These are phyloP conservation scores for Puntigrus tetrazona DNA, from an alignment of 2,113 vertebrate genomes.

Conservation along the genomic window DNA sequence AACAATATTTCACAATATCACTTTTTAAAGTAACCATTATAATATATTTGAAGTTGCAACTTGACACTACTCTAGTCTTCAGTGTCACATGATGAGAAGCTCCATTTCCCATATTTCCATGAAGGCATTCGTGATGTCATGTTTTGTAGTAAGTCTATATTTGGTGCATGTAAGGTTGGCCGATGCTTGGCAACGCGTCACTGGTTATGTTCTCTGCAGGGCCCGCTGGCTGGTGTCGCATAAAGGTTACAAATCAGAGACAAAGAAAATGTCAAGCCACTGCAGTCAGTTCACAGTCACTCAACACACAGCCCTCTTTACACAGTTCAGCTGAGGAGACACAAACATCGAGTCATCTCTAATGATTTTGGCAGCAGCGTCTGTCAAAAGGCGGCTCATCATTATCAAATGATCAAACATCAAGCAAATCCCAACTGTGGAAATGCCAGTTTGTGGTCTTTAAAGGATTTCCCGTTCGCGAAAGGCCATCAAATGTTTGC, in stretches of 20 bases:
- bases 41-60: background rate
- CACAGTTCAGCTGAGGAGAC: background rate
- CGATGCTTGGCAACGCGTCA: slow-evolving; percentile 46
- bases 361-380: background rate
- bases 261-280: slow-evolving; percentile 51
- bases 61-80: background rate
- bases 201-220: slow-evolving; percentile 63
- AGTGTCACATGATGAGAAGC: background rate
- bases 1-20: background rate
- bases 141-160: background rate
- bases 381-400: background rate
- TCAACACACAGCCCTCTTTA: background rate
- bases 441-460: slow-evolving; percentile 27
- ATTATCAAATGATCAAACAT: slow-evolving; percentile 27
- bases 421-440: slow-evolving; percentile 22
- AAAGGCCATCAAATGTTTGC: slow-evolving; percentile 23
- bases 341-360: background rate
- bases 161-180: background rate
- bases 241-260: slow-evolving; percentile 70
- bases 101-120: background rate
- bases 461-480: slow-evolving; percentile 27
- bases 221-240: slow-evolving; percentile 41
- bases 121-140: background rate
- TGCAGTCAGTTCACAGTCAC: background rate
- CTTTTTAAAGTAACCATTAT: background rate